phyloP scores from a whole-genome alignment of 2,888 invertebrate species.

The Drosophila barbarae region DNA sequence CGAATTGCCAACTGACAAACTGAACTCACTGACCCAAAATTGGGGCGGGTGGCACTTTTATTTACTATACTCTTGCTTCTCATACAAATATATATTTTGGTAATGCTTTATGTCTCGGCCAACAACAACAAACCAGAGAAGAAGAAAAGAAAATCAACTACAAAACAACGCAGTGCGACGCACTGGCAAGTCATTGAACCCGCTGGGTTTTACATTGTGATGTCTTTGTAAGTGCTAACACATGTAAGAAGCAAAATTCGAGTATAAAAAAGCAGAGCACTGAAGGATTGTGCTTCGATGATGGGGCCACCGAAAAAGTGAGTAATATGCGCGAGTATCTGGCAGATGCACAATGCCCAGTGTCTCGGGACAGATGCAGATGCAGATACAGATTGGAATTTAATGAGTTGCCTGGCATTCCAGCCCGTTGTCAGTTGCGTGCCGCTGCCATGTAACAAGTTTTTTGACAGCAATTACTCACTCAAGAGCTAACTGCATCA shows the following conservation, averaged over 20 bases:
- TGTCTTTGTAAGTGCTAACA: slow-evolving; percentile 36
- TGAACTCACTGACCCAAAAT: slow-evolving; percentile 37
- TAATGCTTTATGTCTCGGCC: slow-evolving; percentile 35
- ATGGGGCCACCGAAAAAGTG: slow-evolving; percentile 19
- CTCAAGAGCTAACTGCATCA: slow-evolving; percentile 6
- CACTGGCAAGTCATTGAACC: slow-evolving; percentile 45
- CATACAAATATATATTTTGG: slow-evolving; percentile 23
- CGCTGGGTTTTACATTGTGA: slow-evolving; percentile 31
- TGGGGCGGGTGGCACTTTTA: slow-evolving; percentile 12
- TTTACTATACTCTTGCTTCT: slow-evolving; percentile 13
- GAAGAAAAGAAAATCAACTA: slow-evolving; percentile 11
- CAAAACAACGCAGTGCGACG: slow-evolving; percentile 20
- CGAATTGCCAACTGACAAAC: slow-evolving; percentile 11
- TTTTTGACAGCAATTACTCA: slow-evolving; percentile 33
- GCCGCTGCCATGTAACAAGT: slow-evolving; percentile 23
- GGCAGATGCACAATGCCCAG: slow-evolving; percentile 17
- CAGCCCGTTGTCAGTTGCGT: slow-evolving; percentile 20
- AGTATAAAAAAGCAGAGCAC: slow-evolving; percentile 13
- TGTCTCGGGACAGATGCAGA: slow-evolving; percentile 14
- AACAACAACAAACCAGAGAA: slow-evolving; percentile 1
- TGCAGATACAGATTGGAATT: slow-evolving; percentile 36
- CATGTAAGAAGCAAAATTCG: slow-evolving; percentile 26
- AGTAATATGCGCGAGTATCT: slow-evolving; percentile 26
- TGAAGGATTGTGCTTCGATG: slow-evolving; percentile 9
- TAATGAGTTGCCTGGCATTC: slow-evolving; percentile 25